These are phyloP conservation scores for Apamea sordens DNA, from an alignment of 2,888 invertebrate genomes.

Conservation along the genomic window DNA sequence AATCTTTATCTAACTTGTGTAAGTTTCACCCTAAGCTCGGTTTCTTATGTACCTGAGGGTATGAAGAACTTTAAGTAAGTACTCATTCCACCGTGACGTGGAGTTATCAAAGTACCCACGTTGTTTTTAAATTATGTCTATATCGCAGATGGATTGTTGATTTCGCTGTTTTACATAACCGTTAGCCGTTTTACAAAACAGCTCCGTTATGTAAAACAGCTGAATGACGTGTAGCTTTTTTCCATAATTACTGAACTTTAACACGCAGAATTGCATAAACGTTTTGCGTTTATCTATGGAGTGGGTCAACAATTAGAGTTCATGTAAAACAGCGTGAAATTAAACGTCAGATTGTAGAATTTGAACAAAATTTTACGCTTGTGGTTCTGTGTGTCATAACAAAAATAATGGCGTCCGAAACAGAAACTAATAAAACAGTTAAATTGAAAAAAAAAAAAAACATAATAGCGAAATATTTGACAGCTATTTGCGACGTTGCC, in stretches of 20 bases:
- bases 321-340: neutral
- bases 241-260: too few relatives aligned
- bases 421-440: neutral
- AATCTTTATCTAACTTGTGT: neutral
- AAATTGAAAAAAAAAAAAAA: neutral
- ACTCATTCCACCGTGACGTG: neutral
- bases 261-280: too few relatives aligned
- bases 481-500: neutral
- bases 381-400: too few relatives aligned
- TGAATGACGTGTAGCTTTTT: too few relatives aligned
- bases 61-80: neutral
- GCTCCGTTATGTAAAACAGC: neutral
- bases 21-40: neutral
- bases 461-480: neutral
- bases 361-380: too few relatives aligned
- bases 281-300: too few relatives aligned
- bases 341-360: neutral
- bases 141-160: neutral
- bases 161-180: neutral
- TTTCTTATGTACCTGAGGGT: neutral
- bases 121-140: neutral
- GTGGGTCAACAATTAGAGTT: neutral
- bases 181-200: neutral
- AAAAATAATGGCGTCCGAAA: neutral
- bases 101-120: neutral